Evolutionary conservation across 1,140 invertebrate genomes (phyloP), one percentile per base, ranked within the genome.

Genomic region (Delia radicum): DNA sequence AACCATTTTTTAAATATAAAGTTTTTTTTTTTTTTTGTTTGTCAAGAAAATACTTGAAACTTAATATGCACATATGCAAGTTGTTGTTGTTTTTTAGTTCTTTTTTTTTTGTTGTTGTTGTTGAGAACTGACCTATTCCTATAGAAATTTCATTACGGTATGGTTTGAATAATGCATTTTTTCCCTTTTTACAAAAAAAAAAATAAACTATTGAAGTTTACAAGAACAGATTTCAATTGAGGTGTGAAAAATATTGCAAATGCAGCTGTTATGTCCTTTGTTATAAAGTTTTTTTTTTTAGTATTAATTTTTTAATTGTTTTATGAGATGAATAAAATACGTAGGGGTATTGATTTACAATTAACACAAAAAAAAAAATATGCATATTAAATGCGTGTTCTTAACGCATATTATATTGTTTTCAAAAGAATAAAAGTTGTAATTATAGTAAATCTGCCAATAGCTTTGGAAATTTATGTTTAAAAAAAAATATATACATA

Each of bases 41-140:
- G 79, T 78, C 77, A 76, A 78, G 76, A 73, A 76, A 72, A 76
- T 76, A 80, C 79, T 79, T 77, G 75, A 79, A 81, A 80, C 78
- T 79, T 79, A 79, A 79, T 79, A 80, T 80, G 78, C 79, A 78
- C 76, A 55, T 62, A 31, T 63, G 71, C 29, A 26, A 55, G 65
- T 26, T 67, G 27, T 65, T 65, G 62, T 18, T 65, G 5, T 18
- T 65, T n/a, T n/a, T n/a, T n/a, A n/a, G n/a, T n/a, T n/a, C n/a
- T n/a, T 28, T 18, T 67, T 15, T 24, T 31, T 28, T 29, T 67
- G 28, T n/a, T 10, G 63, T 67, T 67, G 28, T 37, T 33, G 63
- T 67, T 31, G 18, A 73, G 33, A 78, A 83, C 82, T 84, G 82
- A 84, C 82, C 82, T 84, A 84, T 84, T 84, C 82, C 81, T 81